A percentile compares a stretch with the other conserved stretches of the same genome.
These are phyloP conservation scores for Macheiramphus alcinus DNA, from an alignment of 2,113 vertebrate genomes.

Conservation along the genomic window DNA sequence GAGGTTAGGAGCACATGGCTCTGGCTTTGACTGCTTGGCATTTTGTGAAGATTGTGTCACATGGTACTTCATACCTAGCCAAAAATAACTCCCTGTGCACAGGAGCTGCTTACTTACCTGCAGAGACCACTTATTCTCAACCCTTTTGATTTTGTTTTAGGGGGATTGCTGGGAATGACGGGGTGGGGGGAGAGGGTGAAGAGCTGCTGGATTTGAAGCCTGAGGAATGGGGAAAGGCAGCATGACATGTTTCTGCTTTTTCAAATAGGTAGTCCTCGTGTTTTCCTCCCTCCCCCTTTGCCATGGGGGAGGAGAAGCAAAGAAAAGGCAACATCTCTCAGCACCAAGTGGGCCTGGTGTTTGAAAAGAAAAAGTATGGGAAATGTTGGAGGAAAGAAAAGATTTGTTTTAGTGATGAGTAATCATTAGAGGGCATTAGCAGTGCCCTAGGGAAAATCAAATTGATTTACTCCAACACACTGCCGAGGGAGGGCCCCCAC, in stretches of 20 bases:
- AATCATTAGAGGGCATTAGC: background rate
- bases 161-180: background rate
- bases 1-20: conserved; percentile 2
- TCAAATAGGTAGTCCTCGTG: accelerated
- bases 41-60: conserved; percentile 22
- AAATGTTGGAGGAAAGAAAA: background rate
- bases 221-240: background rate
- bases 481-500: background rate
- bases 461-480: background rate
- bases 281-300: background rate
- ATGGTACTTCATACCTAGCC: background rate
- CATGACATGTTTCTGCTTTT: background rate
- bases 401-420: background rate
- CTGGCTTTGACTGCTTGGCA: conserved; percentile 39
- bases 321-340: background rate
- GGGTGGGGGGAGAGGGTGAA: background rate
- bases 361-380: background rate
- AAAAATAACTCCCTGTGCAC: conserved; percentile 20
- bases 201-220: background rate
- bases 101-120: background rate
- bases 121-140: background rate
- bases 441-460: background rate
- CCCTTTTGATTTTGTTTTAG: background rate
- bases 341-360: no score
- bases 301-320: background rate